Evolutionary conservation across 2,797 vertebrate genomes (phyloP).

Genomic region (Sarcoramphus papa): DNA sequence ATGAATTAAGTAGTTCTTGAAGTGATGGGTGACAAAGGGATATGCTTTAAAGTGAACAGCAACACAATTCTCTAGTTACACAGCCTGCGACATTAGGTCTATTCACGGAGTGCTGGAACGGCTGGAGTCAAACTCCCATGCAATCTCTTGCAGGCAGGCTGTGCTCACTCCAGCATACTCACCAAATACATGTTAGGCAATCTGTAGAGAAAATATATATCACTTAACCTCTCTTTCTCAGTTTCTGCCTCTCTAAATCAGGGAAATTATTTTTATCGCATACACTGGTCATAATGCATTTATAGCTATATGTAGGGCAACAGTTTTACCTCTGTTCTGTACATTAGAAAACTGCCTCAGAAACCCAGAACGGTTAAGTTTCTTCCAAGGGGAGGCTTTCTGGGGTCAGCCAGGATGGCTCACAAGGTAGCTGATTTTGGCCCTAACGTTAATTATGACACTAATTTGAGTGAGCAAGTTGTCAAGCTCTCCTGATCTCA

Average conservation of each 20-base stretch:
- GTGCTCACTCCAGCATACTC: not conserved
- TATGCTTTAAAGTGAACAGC: slow-evolving; percentile 44
- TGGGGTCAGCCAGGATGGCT: not conserved
- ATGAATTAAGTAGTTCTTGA: slow-evolving; percentile 39
- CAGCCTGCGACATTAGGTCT: slow-evolving; percentile 15
- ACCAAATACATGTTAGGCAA: not conserved
- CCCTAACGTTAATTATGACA: not conserved
- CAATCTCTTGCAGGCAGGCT: slow-evolving; percentile 45
- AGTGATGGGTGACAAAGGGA: slow-evolving; percentile 44
- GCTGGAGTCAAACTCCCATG: slow-evolving; percentile 53
- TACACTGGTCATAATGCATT: not conserved
- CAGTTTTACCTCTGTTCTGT: not conserved
- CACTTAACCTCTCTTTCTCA: not conserved
- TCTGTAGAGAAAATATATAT: not conserved
- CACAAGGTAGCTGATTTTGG: not conserved
- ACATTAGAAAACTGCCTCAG: not conserved
- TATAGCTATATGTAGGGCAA: not conserved
- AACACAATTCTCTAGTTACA: slow-evolving; percentile 37
- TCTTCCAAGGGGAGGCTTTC: not conserved
- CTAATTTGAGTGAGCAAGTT: not conserved
- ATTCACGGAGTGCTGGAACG: not conserved
- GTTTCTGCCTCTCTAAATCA: not conserved
- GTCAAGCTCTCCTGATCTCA: not conserved
- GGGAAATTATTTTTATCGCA: not conserved
- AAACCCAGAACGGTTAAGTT: not conserved